These are phyloP conservation scores for Platysteira castanea DNA, from an alignment of 2,113 vertebrate genomes.

Conservation along the genomic window DNA sequence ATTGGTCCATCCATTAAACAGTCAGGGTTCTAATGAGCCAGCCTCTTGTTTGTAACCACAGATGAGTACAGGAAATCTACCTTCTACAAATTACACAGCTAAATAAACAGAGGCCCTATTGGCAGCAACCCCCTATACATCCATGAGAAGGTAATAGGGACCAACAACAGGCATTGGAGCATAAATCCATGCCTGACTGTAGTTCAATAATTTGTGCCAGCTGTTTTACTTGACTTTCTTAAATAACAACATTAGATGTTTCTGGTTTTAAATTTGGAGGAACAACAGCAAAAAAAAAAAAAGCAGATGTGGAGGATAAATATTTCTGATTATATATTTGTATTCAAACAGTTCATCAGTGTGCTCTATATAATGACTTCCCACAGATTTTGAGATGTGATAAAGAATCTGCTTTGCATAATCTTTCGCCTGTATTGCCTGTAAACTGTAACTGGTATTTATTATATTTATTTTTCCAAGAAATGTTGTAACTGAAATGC, in stretches of 20 bases:
- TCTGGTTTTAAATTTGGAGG: not conserved
- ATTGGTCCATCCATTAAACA: not conserved
- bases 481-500: not conserved
- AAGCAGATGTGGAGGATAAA: not conserved
- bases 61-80: not conserved
- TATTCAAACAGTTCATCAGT: not conserved
- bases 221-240: not conserved
- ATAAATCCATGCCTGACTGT: not conserved
- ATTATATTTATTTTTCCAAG: not conserved
- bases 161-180: not conserved
- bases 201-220: not conserved
- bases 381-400: not conserved
- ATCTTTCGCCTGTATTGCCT: not conserved
- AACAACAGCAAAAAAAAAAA: not conserved
- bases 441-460: not conserved
- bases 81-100: not conserved
- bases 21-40: not conserved
- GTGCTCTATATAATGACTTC: not conserved
- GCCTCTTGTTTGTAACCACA: not conserved
- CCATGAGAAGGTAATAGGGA: not conserved
- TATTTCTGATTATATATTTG: not conserved
- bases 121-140: not conserved
- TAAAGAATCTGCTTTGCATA: not conserved
- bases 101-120: not conserved
- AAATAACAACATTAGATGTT: not conserved